Base-by-base conservation (phyloP, 2,888 invertebrate genomes). In the Protodeltote pygarga region DNA sequence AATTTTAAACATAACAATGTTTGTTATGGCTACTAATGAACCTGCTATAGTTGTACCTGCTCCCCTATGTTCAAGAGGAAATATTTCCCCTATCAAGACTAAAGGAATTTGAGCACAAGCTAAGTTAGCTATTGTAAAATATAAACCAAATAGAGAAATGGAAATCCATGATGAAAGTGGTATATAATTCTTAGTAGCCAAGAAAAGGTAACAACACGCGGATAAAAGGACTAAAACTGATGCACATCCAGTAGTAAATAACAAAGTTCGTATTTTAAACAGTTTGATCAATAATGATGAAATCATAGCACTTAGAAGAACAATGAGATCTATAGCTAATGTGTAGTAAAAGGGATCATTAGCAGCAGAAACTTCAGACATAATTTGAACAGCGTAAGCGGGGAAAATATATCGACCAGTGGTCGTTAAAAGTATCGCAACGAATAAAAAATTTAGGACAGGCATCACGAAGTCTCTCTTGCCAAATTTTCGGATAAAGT, bases 331-430 rank as follows among this genome's bases (percentile, higher is more conserved):
- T 17, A 78, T 51, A 11, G 41, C 55, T n/a, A 79, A 37, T 1
- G 72, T 73, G 28, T 69, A 75, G 15, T 73, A 72, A 25, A 74
- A 70, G 0, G 71, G 55, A 3, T 54, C 48, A 0, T 51, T 3
- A 1, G 48, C 45, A 9, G 54, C 58, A 8, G 71, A 65, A 3
- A 80, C 48, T 35, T 68, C 65, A 0, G 57, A 51, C 23, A 80
- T 72, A 5, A 81, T 76, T 17, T 79, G 65, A 0, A 62, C 47
- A 10, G 78, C 78, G 16, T 79, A 80, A 0, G 76, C 65, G 0
- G 79, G 73, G n/a, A 77, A 71, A 4, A 71, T 45, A 21, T 80
- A 76, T 14, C 77, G 59, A 0, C 77, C 77, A 11, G 71, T 60
- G 0, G 63, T 40, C 27, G 80, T 79, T 16, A 78, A 11, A 3